phyloP scores from a whole-genome alignment of 1,140 invertebrate species.

The Oncopodura yosiiana region DNA sequence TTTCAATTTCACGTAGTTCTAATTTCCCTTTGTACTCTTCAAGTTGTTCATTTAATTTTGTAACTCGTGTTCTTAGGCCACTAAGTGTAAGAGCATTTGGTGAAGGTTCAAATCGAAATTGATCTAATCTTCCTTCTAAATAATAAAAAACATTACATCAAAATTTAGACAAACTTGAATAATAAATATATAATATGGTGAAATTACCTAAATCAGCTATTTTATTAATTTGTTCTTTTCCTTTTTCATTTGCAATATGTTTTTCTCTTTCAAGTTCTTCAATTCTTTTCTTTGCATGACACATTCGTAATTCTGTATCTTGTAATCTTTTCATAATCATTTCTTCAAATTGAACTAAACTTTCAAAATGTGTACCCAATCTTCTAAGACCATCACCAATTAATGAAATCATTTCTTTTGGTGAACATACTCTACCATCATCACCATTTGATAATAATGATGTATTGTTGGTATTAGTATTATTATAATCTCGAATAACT shows the following conservation, averaged over 20 bases:
- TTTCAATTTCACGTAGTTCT: conserved; percentile 11
- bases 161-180: too few species aligned
- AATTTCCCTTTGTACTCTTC: conserved; percentile 22
- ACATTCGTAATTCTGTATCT: conserved; percentile 18
- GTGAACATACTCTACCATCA: not conserved
- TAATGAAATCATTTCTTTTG: not conserved
- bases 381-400: conserved; percentile 17
- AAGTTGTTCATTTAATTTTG: conserved; percentile 7
- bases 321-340: conserved; percentile 26
- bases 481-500: not conserved
- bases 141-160: not conserved
- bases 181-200: too few species aligned
- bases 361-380: conserved; percentile 25
- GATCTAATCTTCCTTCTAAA: conserved; percentile 24
- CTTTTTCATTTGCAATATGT: conserved; percentile 13
- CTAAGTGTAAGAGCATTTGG: conserved; percentile 18
- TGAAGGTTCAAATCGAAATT: conserved; percentile 27
- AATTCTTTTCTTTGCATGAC: not conserved
- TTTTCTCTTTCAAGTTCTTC: conserved; percentile 27
- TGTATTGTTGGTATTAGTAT: not conserved
- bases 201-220: conserved; percentile 23
- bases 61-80: conserved; percentile 10
- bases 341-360: conserved; percentile 26
- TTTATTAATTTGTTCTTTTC: conserved; percentile 10
- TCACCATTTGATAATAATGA: not conserved